Percentiles rank a stretch among this genome's conserved stretches.
These are phyloP conservation scores for Alectura lathami DNA, from an alignment of 2,113 vertebrate species.

Conservation along the genomic window DNA sequence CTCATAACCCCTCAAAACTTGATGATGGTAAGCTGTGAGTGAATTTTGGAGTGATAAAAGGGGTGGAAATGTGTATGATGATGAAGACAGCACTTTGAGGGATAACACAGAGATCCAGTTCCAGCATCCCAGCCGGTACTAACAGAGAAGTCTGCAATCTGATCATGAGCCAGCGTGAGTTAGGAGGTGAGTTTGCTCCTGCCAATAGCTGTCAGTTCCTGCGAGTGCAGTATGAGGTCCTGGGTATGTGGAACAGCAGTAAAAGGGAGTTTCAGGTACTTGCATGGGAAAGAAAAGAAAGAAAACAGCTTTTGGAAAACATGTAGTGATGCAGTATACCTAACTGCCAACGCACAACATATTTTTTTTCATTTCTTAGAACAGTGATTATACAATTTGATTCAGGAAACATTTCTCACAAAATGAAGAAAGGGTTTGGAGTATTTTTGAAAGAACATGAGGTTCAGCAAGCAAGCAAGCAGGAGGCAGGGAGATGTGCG, in stretches of 20 bases:
- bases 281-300: background rate
- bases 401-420: background rate
- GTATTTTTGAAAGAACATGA: background rate
- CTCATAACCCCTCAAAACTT: background rate
- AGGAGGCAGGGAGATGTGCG: constrained; percentile 21
- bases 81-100: background rate
- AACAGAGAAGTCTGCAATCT: background rate
- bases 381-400: background rate
- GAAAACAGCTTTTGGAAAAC: background rate
- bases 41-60: background rate
- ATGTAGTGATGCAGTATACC: background rate
- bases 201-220: background rate
- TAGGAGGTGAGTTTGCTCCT: background rate
- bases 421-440: background rate
- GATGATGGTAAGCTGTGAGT: background rate
- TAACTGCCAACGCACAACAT: background rate
- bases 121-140: background rate
- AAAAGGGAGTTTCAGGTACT: background rate
- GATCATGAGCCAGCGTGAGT: background rate
- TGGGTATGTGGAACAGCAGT: background rate
- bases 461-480: constrained; percentile 11
- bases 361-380: constrained; percentile 21
- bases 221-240: background rate
- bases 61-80: background rate
- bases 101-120: background rate